Conservation (phyloP, 2,888 invertebrate species). For the Tetragnatha montana region DNA sequence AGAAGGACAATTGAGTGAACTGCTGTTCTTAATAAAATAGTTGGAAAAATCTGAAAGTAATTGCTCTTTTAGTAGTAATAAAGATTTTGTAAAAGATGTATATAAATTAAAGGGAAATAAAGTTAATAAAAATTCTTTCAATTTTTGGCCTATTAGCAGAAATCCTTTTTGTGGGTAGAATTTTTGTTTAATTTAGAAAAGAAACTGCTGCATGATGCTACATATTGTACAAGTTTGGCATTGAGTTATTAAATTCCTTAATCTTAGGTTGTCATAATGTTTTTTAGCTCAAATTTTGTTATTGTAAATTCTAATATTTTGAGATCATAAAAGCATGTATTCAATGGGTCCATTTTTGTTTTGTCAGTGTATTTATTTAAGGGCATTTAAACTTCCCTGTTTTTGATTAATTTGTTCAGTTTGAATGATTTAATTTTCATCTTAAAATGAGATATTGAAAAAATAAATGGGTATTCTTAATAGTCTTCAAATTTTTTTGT, state of each 20-base stretch:
- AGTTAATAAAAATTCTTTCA: too few species aligned
- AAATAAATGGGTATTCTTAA: background rate
- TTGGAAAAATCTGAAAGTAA: too few species aligned
- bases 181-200: background rate
- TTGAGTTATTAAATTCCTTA: background rate
- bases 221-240: background rate
- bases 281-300: background rate
- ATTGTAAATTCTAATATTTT: background rate
- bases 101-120: too few species aligned
- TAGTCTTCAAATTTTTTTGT: conserved; percentile 26
- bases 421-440: background rate
- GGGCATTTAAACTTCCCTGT: background rate
- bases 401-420: background rate
- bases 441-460: background rate
- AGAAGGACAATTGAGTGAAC: too few species aligned
- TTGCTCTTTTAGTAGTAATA: too few species aligned
- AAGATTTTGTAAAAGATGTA: too few species aligned
- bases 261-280: background rate
- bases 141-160: too few species aligned
- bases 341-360: background rate
- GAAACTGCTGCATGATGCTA: background rate
- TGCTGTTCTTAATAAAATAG: too few species aligned
- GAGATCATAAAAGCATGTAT: background rate
- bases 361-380: background rate
- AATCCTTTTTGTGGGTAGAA: too few species aligned